Percentiles rank a stretch among this genome's conserved stretches.
These are phyloP conservation scores for Chaetodon trifascialis DNA, from an alignment of 2,113 vertebrate species.

Conservation along the genomic window DNA sequence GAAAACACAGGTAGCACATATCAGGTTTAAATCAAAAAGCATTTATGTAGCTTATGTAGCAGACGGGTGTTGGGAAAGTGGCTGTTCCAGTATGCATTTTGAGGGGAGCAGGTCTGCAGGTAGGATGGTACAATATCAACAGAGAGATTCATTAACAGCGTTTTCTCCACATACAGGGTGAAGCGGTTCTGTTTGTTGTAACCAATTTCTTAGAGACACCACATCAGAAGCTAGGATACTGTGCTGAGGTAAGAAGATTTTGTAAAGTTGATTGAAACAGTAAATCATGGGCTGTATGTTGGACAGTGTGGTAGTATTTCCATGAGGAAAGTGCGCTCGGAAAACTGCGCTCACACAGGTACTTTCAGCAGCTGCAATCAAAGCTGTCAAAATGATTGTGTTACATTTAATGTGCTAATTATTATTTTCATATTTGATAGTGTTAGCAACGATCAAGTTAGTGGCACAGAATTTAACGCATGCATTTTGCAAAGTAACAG, in stretches of 20 bases:
- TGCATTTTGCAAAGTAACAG: neutral
- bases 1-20: neutral
- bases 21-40: neutral
- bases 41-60: neutral
- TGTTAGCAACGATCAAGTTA: no score
- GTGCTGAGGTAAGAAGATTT: conserved; percentile 89
- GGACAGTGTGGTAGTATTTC: neutral
- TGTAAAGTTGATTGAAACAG: neutral
- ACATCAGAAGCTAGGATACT: conserved; percentile 88
- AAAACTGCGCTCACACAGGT: no score
- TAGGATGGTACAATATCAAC: conserved; percentile 4
- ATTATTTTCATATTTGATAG: no score
- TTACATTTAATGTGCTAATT: no score
- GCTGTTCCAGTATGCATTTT: neutral
- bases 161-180: conserved; percentile 85
- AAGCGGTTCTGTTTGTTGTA: conserved; percentile 88
- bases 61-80: neutral
- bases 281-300: neutral
- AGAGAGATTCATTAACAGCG: neutral
- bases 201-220: conserved; percentile 93
- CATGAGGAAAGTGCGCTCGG: neutral
- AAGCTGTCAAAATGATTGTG: no score
- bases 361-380: no score
- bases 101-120: neutral
- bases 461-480: neutral